Conservation (phyloP, 53 echinoderm and acorn worm genomes). For the Paracentrotus lividus region DNA sequence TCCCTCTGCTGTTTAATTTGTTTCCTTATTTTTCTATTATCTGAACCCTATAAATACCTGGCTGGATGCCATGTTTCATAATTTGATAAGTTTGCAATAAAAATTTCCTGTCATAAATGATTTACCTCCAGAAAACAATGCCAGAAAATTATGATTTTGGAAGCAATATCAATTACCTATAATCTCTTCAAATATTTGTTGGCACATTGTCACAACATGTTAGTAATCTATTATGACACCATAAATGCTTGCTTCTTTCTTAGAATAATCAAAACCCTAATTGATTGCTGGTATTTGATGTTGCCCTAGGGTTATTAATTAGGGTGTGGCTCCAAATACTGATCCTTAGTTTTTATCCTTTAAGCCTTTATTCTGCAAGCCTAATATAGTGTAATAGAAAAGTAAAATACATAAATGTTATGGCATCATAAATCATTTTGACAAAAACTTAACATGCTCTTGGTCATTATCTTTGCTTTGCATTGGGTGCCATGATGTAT, state of each 20-base stretch:
- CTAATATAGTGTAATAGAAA: background rate
- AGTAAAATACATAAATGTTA: background rate
- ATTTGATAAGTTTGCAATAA: slow-evolving; percentile 16
- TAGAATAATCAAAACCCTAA: background rate
- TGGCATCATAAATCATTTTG: background rate
- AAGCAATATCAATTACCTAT: background rate
- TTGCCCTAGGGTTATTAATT: slow-evolving; percentile 11
- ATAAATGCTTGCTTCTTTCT: background rate
- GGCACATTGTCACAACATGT: background rate
- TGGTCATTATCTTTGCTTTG: background rate
- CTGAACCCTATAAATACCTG: background rate
- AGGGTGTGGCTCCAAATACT: slow-evolving; percentile 11
- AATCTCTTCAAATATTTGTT: slow-evolving; percentile 16
- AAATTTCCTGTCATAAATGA: slow-evolving; percentile 23
- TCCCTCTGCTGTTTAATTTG: background rate
- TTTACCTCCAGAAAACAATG: slow-evolving; percentile 7
- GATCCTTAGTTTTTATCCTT: slow-evolving; percentile 47
- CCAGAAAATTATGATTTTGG: slow-evolving; percentile 2
- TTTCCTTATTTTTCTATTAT: background rate
- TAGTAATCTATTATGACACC: background rate
- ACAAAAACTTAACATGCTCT: background rate
- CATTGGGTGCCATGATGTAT: background rate
- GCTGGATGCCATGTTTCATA: background rate
- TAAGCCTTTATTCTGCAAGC: background rate
- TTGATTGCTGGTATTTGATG: background rate